Conservation (phyloP, 2,113 vertebrate genomes). For the Aptenodytes forsteri region DNA sequence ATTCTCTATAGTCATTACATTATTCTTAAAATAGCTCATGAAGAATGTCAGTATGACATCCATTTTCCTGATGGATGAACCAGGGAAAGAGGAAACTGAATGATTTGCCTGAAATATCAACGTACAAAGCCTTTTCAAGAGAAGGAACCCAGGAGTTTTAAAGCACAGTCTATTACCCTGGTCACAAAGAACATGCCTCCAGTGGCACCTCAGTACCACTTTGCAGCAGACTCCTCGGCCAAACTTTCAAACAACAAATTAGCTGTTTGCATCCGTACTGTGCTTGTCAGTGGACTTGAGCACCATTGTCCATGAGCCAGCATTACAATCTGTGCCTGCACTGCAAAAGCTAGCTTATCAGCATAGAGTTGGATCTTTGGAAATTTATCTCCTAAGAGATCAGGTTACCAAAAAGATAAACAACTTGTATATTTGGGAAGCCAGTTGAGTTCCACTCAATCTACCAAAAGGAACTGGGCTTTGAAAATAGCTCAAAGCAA, state of each 20-base stretch:
- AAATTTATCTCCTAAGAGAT: background rate
- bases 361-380: background rate
- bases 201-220: background rate
- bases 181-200: background rate
- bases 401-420: background rate
- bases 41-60: conserved; percentile 4
- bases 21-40: conserved; percentile 22
- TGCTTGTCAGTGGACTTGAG: background rate
- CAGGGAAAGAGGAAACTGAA: background rate
- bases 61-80: background rate
- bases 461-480: background rate
- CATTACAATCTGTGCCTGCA: background rate
- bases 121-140: background rate
- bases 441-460: background rate
- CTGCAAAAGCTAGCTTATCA: background rate
- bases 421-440: background rate
- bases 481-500: background rate
- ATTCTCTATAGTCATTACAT: background rate
- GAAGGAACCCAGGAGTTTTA: background rate
- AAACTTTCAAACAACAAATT: background rate
- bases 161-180: background rate
- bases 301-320: background rate
- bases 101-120: background rate
- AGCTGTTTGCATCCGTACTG: background rate
- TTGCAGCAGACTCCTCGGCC: background rate